These are phyloP conservation scores for Himantopus leucocephalus DNA, from an alignment of 2,113 vertebrate genomes.

Conservation along the genomic window DNA sequence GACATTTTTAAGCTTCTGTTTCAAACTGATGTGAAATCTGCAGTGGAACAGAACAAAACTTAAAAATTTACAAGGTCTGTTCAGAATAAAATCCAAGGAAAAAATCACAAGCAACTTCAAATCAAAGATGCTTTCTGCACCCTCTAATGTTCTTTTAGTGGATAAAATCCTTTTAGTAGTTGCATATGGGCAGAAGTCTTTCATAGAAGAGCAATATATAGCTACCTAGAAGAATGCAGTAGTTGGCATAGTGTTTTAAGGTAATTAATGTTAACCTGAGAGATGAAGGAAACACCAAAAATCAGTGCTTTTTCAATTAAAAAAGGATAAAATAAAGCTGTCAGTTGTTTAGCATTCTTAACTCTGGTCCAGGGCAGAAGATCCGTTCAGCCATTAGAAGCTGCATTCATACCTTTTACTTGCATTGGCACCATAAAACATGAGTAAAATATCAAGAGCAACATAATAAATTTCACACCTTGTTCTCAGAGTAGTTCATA, in stretches of 20 bases:
- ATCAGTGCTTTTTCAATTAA: background rate
- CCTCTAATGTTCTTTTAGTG: background rate
- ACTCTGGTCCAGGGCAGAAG: background rate
- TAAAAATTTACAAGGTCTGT: background rate
- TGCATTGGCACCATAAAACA: slow-evolving; percentile 26
- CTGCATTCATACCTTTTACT: background rate
- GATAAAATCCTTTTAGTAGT: background rate
- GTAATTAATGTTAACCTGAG: background rate
- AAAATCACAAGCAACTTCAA: background rate
- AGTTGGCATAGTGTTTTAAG: background rate
- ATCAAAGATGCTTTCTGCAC: background rate
- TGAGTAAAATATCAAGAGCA: slow-evolving; percentile 5
- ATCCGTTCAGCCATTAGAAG: background rate
- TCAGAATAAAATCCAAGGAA: background rate
- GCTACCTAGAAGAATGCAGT: background rate
- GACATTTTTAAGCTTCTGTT: background rate
- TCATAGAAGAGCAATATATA: background rate
- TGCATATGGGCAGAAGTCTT: background rate
- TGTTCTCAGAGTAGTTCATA: background rate
- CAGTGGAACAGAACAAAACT: background rate
- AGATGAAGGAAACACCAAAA: background rate
- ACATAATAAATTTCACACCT: slow-evolving; percentile 34
- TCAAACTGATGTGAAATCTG: background rate
- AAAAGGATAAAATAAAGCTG: background rate
- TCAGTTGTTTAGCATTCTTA: background rate